Percentiles rank a stretch among this genome's conserved stretches.
These are phyloP conservation scores for Brachypterus glaber DNA, from an alignment of 2,888 invertebrate genomes.

Conservation along the genomic window DNA sequence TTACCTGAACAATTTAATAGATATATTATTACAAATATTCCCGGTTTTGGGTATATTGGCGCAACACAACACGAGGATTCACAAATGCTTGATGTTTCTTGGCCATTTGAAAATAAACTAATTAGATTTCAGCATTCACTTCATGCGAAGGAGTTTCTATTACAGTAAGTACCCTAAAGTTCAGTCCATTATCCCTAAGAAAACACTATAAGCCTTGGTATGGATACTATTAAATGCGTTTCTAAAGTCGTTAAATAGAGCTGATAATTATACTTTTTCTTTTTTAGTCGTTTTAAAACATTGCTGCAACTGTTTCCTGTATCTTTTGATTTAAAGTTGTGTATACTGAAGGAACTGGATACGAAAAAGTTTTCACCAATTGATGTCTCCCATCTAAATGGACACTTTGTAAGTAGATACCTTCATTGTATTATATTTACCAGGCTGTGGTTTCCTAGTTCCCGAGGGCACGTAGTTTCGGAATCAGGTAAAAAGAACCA, in stretches of 20 bases:
- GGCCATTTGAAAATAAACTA: constrained; percentile 28
- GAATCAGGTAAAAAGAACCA: no score
- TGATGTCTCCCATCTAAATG: constrained; percentile 27
- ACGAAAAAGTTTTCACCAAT: constrained; percentile 24
- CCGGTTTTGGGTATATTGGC: constrained; percentile 30
- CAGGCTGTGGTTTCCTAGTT: no score
- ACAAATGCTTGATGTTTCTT: constrained; percentile 26
- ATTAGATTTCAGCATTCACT: constrained; percentile 24
- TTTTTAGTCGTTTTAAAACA: constrained; percentile 26
- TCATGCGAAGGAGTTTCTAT: constrained; percentile 22
- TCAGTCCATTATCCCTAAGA: neutral
- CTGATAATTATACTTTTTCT: no score
- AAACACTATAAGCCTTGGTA: neutral
- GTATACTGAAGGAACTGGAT: constrained; percentile 24
- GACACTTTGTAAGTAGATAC: constrained; percentile 35
- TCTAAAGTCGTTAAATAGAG: no score
- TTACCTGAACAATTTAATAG: constrained; percentile 24
- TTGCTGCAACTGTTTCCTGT: constrained; percentile 29
- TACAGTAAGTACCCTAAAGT: constrained; percentile 21
- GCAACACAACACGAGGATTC: constrained; percentile 21
- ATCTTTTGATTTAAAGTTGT: constrained; percentile 29
- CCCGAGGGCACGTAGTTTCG: no score
- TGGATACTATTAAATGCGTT: no score
- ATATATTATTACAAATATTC: constrained; percentile 31
- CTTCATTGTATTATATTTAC: no score